phyloP scores from a whole-genome alignment of 2,113 vertebrate species.

The Phycodurus eques region DNA sequence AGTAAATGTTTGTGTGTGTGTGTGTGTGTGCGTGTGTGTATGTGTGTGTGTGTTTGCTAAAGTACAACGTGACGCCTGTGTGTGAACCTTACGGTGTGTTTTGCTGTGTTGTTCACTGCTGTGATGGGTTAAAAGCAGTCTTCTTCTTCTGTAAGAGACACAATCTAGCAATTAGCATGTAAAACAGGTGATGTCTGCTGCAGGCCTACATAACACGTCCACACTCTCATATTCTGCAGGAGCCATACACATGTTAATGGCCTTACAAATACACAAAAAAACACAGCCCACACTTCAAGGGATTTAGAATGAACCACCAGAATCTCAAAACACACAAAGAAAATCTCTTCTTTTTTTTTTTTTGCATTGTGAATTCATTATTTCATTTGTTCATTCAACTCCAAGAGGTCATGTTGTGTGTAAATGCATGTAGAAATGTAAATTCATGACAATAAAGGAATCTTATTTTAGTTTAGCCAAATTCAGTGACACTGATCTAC shows the following conservation, averaged over 20 bases:
- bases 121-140: background rate
- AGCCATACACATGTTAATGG: slow-evolving; percentile 34
- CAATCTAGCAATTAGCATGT: slow-evolving; percentile 33
- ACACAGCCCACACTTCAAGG: slow-evolving; percentile 5
- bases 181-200: slow-evolving; percentile 15
- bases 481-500: background rate
- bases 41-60: too few relatives aligned
- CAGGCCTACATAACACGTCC: background rate
- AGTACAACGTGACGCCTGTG: background rate
- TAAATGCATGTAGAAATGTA: background rate
- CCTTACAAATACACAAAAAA: slow-evolving; percentile 17
- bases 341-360: background rate
- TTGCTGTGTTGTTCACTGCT: background rate
- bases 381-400: background rate
- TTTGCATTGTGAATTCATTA: background rate
- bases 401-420: background rate
- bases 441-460: background rate
- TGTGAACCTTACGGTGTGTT: background rate
- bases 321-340: slow-evolving; percentile 10
- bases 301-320: slow-evolving; percentile 16
- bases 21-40: too few relatives aligned
- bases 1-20: too few relatives aligned
- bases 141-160: slow-evolving; percentile 24
- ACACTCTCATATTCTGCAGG: slow-evolving; percentile 18
- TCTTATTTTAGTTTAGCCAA: background rate